Evolutionary conservation across 1,140 invertebrate species (phyloP), one percentile per base, ranked within the genome.

Genomic region (Drosophila pachea): DNA sequence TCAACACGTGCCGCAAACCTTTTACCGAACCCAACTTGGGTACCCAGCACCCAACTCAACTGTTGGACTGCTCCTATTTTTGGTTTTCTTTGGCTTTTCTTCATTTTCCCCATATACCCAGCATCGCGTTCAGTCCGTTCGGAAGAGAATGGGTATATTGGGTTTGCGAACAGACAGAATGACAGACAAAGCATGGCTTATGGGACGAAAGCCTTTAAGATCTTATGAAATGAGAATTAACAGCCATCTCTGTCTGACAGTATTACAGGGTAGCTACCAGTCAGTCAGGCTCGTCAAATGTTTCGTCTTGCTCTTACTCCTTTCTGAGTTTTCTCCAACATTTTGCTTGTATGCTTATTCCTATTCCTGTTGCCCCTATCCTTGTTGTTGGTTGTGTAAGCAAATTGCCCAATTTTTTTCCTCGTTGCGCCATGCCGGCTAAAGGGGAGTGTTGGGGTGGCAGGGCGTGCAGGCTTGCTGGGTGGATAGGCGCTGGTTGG

Each of bases 391-490:
- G 63, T 75, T 76, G 73, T 79, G 81, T 84, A 84, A 84, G 79
- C 79, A 84, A 84, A 84, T 84, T 84, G 79, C 81, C 79, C 79
- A 84, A 86, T 84, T 84, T 84, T 60, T 68, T 52, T 6, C 11
- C 7, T 5, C 47, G 11, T 22, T 16, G 16, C 43, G 22, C 16
- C 4, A 48, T n/a, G 40, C 29, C 58, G 38, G 56, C 16, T 1
- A 2, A 36, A 36, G 35, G 35, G 4, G 35, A 9, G 6, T 7
- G 35, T 36, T 4, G 6, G 35, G 6, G 38, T 5, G 38, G 9
- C 9, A 40, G 14, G 33, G 32, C 32, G n/a, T n/a, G n/a, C n/a
- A n/a, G n/a, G n/a, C n/a, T n/a, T n/a, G n/a, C n/a, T 32, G 4
- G 32, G 35, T 36, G 16, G 8, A 11, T 8, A 47, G 43, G 0